Evolutionary conservation across 2,797 vertebrate genomes (phyloP), one percentile per base, ranked within the genome.

Genomic region (Siniperca undulata): DNA sequence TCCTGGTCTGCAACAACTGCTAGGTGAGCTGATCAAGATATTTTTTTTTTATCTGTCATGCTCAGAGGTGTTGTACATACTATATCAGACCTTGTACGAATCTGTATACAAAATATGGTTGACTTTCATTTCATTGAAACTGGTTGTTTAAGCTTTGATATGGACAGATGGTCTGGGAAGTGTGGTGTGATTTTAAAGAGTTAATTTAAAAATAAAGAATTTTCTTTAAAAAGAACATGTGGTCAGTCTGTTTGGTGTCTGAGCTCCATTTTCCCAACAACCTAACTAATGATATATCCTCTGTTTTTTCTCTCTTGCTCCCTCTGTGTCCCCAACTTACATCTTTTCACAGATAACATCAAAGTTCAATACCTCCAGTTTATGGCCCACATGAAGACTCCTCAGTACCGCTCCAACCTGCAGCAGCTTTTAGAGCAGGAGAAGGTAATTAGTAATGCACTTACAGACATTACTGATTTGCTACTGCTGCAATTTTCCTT

Each of bases 311-410:
- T 46, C 50, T 73, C n/a, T 7, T n/a, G 20, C 22, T 59, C 65
- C 53, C 11, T 71, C 8, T 70, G n/a, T 74, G 22, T 83, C 42
- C 71, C 14, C 44, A 48, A 65, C 22, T 11, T 38, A 9, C 34
- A 7, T 40, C 2, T 70, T 82, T 59, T 82, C 83, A 55, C 94
- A 99, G 99, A 99, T 92, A 99, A 98, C 76, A 96, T 99, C 88
- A 99, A 97, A 96, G 95, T 99, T 76, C 98, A 99, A 84, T 99
- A 99, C 93, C 91, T 99, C 91, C 98, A 99, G 94, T 99, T 99
- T 90, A 96, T 99, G 97, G 93, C 96, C 0, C 96, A 99, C 89
- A 99, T 99, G 92, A 99, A 99, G 95, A 99, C 97, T 2, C 97
- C 98, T 80, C 98, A 98, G 91, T 99, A 99, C 91, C 97, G 97